phyloP scores from a whole-genome alignment of 1,140 invertebrate genomes.

The Leucophenga varia region DNA sequence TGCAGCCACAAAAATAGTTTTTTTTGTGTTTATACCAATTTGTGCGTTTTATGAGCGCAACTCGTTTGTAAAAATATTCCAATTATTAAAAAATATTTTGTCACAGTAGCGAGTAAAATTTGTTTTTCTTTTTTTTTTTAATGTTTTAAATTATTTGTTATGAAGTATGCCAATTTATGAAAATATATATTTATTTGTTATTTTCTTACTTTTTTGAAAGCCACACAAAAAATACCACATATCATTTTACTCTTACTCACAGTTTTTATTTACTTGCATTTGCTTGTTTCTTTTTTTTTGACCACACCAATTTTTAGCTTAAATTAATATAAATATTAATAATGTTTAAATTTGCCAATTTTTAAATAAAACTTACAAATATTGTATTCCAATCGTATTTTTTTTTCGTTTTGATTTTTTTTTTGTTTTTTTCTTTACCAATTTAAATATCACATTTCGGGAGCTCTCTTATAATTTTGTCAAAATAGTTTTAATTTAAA shows the following conservation, averaged over 20 bases:
- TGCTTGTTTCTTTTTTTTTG: slow-evolving; percentile 16
- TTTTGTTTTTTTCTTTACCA: slow-evolving; percentile 25
- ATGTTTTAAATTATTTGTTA: slow-evolving; percentile 20
- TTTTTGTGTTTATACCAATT: slow-evolving; percentile 10
- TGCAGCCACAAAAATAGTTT: slow-evolving; percentile 43
- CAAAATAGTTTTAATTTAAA: background rate
- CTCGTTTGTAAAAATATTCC: background rate
- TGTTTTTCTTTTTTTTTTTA: slow-evolving; percentile 17
- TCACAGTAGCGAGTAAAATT: slow-evolving; percentile 40
- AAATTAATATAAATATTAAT: too few species aligned
- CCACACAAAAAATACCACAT: slow-evolving; percentile 45
- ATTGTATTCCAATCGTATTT: background rate
- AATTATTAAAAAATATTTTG: slow-evolving; percentile 27
- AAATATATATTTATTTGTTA: slow-evolving; percentile 22
- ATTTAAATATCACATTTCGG: slow-evolving; percentile 55
- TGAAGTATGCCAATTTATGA: slow-evolving; percentile 19
- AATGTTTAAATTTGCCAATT: slow-evolving; percentile 26
- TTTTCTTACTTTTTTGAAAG: slow-evolving; percentile 12
- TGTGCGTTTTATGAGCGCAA: background rate
- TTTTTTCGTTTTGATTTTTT: slow-evolving; percentile 1
- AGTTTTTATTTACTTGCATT: slow-evolving; percentile 35
- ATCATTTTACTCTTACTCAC: slow-evolving; percentile 44
- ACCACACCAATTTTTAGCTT: background rate
- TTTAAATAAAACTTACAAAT: slow-evolving; percentile 2
- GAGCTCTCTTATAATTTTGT: slow-evolving; percentile 48